phyloP scores from a whole-genome alignment of 2,888 invertebrate genomes.

The Brachypterus glaber region DNA sequence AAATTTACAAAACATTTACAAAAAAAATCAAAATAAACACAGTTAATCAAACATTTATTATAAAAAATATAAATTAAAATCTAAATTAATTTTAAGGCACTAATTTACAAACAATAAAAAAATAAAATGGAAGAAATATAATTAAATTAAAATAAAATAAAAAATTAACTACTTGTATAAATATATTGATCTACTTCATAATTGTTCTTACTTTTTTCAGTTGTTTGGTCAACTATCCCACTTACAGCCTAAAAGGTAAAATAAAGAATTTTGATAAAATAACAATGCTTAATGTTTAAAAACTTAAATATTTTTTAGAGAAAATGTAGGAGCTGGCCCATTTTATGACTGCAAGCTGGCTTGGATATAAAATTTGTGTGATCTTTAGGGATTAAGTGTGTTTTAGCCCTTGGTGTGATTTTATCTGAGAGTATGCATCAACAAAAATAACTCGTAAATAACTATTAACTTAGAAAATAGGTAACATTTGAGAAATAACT shows the following conservation, averaged over 20 bases:
- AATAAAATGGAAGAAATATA: conserved; percentile 8
- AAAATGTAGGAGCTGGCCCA: too few species aligned
- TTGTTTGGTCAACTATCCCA: conserved; percentile 65
- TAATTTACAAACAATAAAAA: conserved; percentile 16
- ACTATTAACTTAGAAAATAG: too few species aligned
- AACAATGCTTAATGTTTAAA: conserved; percentile 3
- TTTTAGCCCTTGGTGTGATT: too few species aligned
- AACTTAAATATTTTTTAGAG: conserved; percentile 5
- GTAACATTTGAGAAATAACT: too few species aligned
- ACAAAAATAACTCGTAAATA: too few species aligned
- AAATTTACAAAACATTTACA: too few species aligned
- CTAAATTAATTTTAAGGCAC: not conserved
- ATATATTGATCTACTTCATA: conserved; percentile 27
- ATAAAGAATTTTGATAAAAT: not conserved
- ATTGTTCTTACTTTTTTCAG: conserved; percentile 63
- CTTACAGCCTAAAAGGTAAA: conserved; percentile 59
- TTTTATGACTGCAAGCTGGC: not conserved
- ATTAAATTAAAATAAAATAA: conserved; percentile 10
- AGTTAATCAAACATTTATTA: conserved; percentile 1
- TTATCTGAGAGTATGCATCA: too few species aligned
- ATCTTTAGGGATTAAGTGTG: too few species aligned
- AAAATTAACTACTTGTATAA: conserved; percentile 20
- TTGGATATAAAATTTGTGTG: too few species aligned
- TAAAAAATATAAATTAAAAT: not conserved
- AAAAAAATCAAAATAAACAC: conserved; percentile 11